phyloP scores from a whole-genome alignment of 2,888 invertebrate genomes.

The Trachelus tabidus region DNA sequence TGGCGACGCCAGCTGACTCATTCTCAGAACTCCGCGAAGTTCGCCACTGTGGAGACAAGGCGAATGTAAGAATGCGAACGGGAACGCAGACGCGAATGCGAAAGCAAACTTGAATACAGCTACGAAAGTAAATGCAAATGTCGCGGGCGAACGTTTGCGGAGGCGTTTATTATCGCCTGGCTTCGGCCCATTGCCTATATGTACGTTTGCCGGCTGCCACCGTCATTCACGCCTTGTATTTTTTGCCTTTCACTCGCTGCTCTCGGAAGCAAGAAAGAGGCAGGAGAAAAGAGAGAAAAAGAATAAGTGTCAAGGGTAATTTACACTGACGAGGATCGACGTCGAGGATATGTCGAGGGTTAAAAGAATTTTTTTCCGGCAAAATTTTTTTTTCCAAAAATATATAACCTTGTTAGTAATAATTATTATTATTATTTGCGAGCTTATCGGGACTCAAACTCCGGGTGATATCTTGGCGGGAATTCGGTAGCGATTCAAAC shows the following conservation, averaged over 20 bases:
- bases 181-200: neutral
- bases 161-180: constrained; percentile 32
- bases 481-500: neutral
- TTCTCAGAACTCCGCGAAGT: constrained; percentile 16
- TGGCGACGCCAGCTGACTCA: constrained; percentile 33
- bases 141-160: constrained; percentile 21
- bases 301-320: neutral
- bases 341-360: neutral
- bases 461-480: neutral
- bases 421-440: neutral
- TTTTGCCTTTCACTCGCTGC: constrained; percentile 15
- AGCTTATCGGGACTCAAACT: neutral
- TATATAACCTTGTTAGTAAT: neutral
- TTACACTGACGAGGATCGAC: neutral
- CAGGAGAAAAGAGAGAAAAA: neutral
- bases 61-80: neutral
- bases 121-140: neutral
- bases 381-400: neutral
- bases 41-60: neutral
- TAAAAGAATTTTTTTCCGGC: neutral
- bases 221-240: constrained; percentile 17
- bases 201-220: constrained; percentile 20
- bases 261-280: neutral
- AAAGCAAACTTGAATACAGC: neutral
- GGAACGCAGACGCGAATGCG: constrained; percentile 11